Evolutionary conservation across 2,888 invertebrate species (phyloP).

Genomic region (Smittia sp.): DNA sequence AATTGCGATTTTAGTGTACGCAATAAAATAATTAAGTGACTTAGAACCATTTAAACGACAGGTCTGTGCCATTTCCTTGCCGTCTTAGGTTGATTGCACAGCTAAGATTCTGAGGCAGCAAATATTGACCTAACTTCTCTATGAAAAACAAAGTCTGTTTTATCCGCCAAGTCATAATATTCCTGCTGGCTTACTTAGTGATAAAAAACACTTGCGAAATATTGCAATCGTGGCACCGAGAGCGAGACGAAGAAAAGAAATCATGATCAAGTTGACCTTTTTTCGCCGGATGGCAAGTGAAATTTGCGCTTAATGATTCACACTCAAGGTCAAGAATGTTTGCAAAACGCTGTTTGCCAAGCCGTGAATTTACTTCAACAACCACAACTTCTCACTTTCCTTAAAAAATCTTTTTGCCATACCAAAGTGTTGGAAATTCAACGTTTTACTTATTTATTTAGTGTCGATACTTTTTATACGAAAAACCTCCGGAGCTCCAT

Average conservation of each 20-base stretch:
- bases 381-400: too few relatives aligned
- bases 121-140: too few relatives aligned
- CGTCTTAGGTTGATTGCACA: too few relatives aligned
- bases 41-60: background rate
- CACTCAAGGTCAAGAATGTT: background rate
- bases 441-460: slow-evolving; percentile 6
- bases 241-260: background rate
- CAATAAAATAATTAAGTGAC: too few relatives aligned
- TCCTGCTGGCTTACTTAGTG: background rate
- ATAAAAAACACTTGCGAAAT: background rate
- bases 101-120: too few relatives aligned
- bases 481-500: background rate
- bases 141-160: background rate
- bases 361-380: too few relatives aligned
- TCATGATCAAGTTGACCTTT: background rate
- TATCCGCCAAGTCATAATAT: background rate
- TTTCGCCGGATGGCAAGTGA: background rate
- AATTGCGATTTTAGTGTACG: too few relatives aligned
- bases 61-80: background rate
- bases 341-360: background rate
- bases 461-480: background rate
- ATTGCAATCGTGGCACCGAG: background rate
- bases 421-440: background rate
- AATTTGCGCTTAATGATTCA: background rate
- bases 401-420: slow-evolving; percentile 14